phyloP scores from a whole-genome alignment of 1,140 invertebrate genomes.

The Magallana gigas region DNA sequence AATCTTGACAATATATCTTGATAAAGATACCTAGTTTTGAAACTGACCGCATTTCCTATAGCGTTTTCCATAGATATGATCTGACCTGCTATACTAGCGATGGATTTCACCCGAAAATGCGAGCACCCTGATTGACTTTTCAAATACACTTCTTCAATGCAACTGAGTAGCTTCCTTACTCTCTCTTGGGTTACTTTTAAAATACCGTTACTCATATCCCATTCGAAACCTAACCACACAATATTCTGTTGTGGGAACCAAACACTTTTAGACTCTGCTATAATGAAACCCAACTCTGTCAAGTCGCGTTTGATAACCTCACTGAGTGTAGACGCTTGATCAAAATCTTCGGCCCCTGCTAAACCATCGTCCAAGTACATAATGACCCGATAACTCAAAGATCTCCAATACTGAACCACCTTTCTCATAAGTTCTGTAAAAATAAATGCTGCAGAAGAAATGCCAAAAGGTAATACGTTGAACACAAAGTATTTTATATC shows the following conservation, averaged over 20 bases:
- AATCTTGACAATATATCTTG: slow-evolving; percentile 41
- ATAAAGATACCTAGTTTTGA: slow-evolving; percentile 50
- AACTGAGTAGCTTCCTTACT: neutral
- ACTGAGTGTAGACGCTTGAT: neutral
- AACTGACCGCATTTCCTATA: slow-evolving; percentile 39
- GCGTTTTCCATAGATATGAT: slow-evolving; percentile 52
- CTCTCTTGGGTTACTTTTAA: slow-evolving; percentile 13
- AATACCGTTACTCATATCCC: slow-evolving; percentile 40
- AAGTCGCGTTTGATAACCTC: neutral
- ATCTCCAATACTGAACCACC: too few relatives aligned
- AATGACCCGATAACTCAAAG: too few relatives aligned
- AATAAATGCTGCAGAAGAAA: too few relatives aligned
- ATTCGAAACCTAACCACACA: slow-evolving; percentile 43
- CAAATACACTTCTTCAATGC: neutral
- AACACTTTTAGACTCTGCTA: slow-evolving; percentile 41
- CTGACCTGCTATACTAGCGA: slow-evolving; percentile 53
- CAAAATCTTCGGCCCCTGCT: too few relatives aligned
- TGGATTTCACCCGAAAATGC: slow-evolving; percentile 29
- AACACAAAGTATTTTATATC: too few relatives aligned
- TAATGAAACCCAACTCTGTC: slow-evolving; percentile 33
- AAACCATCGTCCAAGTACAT: too few relatives aligned
- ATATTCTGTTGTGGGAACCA: slow-evolving; percentile 31
- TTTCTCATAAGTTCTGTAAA: too few relatives aligned
- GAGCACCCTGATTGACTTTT: neutral
- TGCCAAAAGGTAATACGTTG: too few relatives aligned